Evolutionary conservation across 37 sponge, comb jelly and placozoan species (phyloP).

Genomic region (Aphrocallistes beatrix): DNA sequence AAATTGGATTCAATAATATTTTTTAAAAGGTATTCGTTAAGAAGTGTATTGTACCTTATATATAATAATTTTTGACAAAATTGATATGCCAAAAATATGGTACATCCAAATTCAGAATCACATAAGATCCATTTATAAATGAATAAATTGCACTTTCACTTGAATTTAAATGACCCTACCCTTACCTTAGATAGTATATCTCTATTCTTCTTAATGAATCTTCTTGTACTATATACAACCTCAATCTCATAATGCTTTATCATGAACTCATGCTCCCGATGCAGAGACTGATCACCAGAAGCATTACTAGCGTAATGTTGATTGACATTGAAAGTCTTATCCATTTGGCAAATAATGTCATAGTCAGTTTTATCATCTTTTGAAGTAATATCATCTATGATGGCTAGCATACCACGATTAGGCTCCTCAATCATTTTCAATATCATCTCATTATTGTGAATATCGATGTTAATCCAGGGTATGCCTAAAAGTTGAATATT

Average conservation of each 20-base stretch:
- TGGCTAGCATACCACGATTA: not conserved
- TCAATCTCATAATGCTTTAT: not conserved
- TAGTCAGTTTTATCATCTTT: not conserved
- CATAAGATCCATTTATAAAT: no score
- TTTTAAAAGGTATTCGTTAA: no score
- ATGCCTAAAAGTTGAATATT: no score
- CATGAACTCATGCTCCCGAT: not conserved
- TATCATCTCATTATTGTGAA: not conserved
- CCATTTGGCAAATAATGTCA: not conserved
- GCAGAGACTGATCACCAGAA: not conserved
- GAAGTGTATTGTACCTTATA: no score
- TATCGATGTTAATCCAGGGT: not conserved
- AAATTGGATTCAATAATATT: no score
- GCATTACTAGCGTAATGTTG: not conserved
- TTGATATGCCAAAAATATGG: no score
- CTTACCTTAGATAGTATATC: not conserved
- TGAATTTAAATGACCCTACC: no score
- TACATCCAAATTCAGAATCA: no score
- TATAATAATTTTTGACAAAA: no score
- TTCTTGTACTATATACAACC: not conserved
- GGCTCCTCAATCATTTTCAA: not conserved
- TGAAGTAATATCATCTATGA: not conserved
- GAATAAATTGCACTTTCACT: no score
- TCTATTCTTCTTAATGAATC: not conserved
- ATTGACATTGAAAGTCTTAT: not conserved